Percentiles rank a stretch among this genome's conserved stretches.
These are phyloP conservation scores for Fulica atra DNA, from an alignment of 2,113 vertebrate species.

Conservation along the genomic window DNA sequence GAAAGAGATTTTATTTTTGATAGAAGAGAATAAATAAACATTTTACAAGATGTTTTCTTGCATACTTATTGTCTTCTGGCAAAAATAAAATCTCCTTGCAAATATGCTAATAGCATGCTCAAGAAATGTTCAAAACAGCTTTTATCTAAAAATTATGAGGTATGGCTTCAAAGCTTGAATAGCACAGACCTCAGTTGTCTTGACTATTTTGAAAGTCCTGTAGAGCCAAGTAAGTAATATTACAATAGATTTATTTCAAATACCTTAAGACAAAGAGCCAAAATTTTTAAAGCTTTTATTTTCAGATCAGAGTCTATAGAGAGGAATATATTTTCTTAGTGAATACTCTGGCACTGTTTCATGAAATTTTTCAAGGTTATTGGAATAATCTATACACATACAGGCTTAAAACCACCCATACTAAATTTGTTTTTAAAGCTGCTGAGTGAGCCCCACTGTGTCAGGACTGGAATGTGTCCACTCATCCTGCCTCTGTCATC, in stretches of 20 bases:
- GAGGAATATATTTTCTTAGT: not conserved
- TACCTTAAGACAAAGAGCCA: not conserved
- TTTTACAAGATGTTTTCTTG: not conserved
- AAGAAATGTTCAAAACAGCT: not conserved
- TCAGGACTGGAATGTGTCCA: not conserved
- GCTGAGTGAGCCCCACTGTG: not conserved
- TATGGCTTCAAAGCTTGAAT: not conserved
- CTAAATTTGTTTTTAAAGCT: not conserved
- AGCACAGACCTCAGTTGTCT: not conserved
- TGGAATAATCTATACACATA: not conserved
- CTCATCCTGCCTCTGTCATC: slow-evolving; percentile 31
- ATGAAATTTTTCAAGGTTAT: not conserved
- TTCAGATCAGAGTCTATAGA: not conserved
- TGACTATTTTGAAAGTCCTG: not conserved
- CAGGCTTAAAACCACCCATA: not conserved
- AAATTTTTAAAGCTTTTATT: not conserved
- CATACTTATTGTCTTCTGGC: not conserved
- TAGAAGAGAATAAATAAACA: not conserved
- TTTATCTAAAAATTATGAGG: not conserved
- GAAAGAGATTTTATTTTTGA: not conserved
- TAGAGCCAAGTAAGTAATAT: not conserved
- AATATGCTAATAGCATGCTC: not conserved
- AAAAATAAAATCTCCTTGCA: not conserved
- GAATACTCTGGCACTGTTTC: not conserved
- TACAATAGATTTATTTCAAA: not conserved